Conservation (phyloP, 2,113 vertebrate genomes). For the Fukomys damarensis region DNA sequence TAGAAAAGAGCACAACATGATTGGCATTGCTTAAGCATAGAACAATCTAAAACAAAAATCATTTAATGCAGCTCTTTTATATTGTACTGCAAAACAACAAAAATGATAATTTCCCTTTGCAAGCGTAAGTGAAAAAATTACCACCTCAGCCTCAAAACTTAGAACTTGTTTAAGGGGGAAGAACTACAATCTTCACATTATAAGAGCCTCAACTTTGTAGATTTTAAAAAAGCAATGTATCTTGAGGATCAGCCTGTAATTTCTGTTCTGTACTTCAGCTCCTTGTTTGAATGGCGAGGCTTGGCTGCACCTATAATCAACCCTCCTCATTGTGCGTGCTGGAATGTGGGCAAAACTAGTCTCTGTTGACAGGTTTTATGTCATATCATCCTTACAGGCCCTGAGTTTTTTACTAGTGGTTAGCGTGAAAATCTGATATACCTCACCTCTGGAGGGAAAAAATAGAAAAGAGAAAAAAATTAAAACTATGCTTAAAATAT, state of each 20-base stretch:
- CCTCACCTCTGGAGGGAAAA: slow-evolving; percentile 74
- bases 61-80: slow-evolving; percentile 54
- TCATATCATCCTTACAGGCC: slow-evolving; percentile 70
- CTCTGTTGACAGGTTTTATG: slow-evolving; percentile 76
- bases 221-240: slow-evolving; percentile 54
- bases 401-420: slow-evolving; percentile 76
- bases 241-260: slow-evolving; percentile 72
- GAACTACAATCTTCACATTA: slow-evolving; percentile 42
- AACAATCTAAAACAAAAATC: slow-evolving; percentile 51
- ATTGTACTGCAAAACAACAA: slow-evolving; percentile 66
- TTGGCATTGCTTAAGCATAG: slow-evolving; percentile 76
- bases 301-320: slow-evolving; percentile 74
- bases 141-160: slow-evolving; percentile 10
- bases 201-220: slow-evolving; percentile 29
- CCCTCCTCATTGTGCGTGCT: slow-evolving; percentile 71
- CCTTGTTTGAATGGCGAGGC: slow-evolving; percentile 76
- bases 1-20: slow-evolving; percentile 33
- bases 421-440: slow-evolving; percentile 80
- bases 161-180: slow-evolving; percentile 58
- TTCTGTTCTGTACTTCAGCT: slow-evolving; percentile 81
- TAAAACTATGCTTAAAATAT: slow-evolving; percentile 87
- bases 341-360: slow-evolving; percentile 75
- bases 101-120: slow-evolving; percentile 64
- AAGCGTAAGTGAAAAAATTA: slow-evolving; percentile 60
- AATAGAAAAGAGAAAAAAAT: slow-evolving; percentile 80